Evolutionary conservation across 1,140 invertebrate genomes (phyloP), one percentile per base, ranked within the genome.

Genomic region (Oncopeltus fasciatus): DNA sequence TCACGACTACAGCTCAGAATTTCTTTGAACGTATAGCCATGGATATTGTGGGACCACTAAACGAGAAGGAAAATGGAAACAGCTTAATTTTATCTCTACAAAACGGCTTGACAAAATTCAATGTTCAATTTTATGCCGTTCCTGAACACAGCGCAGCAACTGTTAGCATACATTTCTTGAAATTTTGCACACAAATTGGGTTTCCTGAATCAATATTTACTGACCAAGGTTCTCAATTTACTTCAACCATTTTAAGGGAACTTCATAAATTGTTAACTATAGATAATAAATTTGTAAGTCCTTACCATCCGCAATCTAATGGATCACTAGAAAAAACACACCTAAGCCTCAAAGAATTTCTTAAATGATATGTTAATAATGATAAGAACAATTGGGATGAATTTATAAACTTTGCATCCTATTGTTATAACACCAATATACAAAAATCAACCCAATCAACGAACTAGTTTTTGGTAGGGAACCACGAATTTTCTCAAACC

Each of bases 91-190:
- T 58, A n/a, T 21, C 57, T 16, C 18, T 58, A 3, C 57, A 58
- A 38, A n/a, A 38, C n/a, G 57, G n/a, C 18, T 31, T 58, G 5
- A 33, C 57, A 18, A 58, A 58, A 58, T 58, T 58, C 33, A n/a
- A n/a, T n/a, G 16, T 58, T 8, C 28, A 58, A n/a, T n/a, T n/a
- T 9, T 57, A 9, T 27, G 53, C 53, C 8, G 5, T 57, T n/a
- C 53, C 53, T 2, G 53, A 57, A n/a, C n/a, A n/a, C n/a, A n/a
- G n/a, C n/a, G n/a, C n/a, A n/a, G n/a, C n/a, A n/a, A n/a, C n/a
- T n/a, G n/a, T n/a, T n/a, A n/a, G n/a, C n/a, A n/a, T n/a, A n/a
- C n/a, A n/a, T n/a, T n/a, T n/a, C n/a, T n/a, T 47, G n/a, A 47
- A 5, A 18, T 47, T 47, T 18, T 18, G 21, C 21, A 18, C 21